A percentile compares a stretch with the other conserved stretches of the same genome.
Evolutionary conservation across 2,113 vertebrate genomes (phyloP).

Genomic region (Burhinus oedicnemus): DNA sequence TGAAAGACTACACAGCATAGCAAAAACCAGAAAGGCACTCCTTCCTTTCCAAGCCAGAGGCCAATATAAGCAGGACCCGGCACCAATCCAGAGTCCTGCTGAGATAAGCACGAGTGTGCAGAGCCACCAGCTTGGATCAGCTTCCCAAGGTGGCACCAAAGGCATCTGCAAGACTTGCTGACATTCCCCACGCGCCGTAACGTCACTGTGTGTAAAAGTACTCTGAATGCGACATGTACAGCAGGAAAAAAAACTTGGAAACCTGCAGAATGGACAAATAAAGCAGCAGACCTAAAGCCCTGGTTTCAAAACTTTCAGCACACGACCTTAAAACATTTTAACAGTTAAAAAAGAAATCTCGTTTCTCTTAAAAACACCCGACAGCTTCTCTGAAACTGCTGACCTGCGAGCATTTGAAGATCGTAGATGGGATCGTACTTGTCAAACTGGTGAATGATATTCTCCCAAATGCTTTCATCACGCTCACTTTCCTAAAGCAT

Average conservation of each 20-base stretch:
- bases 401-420: not conserved
- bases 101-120: not conserved
- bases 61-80: not conserved
- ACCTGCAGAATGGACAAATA: not conserved
- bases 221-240: accelerated
- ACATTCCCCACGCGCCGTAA: not conserved
- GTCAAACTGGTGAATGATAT: not conserved
- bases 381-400: not conserved
- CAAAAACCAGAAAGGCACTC: not conserved
- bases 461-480: not conserved
- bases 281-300: not conserved
- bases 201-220: not conserved
- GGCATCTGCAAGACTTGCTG: not conserved
- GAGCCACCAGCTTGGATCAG: not conserved
- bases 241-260: too few relatives aligned
- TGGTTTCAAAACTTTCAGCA: not conserved
- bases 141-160: not conserved
- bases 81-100: not conserved
- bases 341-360: not conserved
- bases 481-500: not conserved
- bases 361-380: not conserved
- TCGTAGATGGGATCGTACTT: not conserved
- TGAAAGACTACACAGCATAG: not conserved
- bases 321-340: not conserved
- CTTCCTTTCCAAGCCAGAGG: not conserved